Evolutionary conservation across 2,113 vertebrate genomes (phyloP).

Genomic region (Ciconia maguari): DNA sequence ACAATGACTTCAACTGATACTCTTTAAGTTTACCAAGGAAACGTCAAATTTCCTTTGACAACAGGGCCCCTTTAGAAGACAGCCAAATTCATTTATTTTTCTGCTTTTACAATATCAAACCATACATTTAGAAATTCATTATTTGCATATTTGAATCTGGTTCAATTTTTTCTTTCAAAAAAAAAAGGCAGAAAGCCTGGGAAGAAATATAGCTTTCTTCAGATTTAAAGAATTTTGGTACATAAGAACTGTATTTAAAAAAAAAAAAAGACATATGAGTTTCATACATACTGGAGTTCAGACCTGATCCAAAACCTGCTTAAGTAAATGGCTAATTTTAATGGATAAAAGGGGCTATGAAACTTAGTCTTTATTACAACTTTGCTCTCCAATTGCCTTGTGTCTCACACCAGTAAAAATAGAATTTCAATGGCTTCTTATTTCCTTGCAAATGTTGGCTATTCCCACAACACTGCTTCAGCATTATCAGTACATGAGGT

Average conservation of each 20-base stretch:
- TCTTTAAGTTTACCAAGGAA: background rate
- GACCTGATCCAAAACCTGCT: background rate
- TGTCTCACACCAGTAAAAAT: background rate
- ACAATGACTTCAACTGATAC: background rate
- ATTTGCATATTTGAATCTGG: background rate
- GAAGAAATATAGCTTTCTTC: background rate
- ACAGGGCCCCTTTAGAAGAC: background rate
- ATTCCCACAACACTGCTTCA: background rate
- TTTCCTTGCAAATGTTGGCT: background rate
- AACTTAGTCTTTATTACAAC: background rate
- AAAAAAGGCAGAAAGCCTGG: background rate
- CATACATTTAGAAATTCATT: background rate
- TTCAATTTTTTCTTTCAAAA: background rate
- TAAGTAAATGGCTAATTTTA: background rate
- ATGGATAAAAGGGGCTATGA: background rate
- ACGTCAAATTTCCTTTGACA: background rate
- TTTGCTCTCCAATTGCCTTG: background rate
- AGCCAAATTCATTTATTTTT: background rate
- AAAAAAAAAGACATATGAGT: background rate
- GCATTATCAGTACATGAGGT: background rate
- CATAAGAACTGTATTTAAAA: background rate
- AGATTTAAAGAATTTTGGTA: background rate
- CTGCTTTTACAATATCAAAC: background rate
- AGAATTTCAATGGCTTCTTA: background rate
- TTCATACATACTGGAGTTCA: background rate